Base-by-base conservation (phyloP, 2,797 vertebrate genomes). In the Australoheros facetus region DNA sequence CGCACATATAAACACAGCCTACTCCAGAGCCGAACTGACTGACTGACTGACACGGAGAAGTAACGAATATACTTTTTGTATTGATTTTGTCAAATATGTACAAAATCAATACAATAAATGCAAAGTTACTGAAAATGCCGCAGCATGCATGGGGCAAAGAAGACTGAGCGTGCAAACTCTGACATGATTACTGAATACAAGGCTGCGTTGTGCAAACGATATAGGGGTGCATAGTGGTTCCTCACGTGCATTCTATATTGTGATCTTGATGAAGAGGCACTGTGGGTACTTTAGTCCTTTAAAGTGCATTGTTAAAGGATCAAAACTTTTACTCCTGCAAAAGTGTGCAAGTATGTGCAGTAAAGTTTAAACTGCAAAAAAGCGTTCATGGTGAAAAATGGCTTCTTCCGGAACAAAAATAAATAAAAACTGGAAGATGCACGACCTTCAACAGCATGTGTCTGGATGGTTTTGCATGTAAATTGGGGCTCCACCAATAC, bases 1-100 rank as follows among this genome's bases (percentile, higher is more conserved):
- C 69, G 51, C 85, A 87, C 90, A 57, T 37, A 78, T 26, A 75
- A 54, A 81, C 71, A 81, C 59, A 60, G 37, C 14, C 64, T 69
- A 6, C 17, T 51, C 26, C 45, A 32, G 45, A 26, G 45, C 45
- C 51, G 26, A 30, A 30, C 45, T 66, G 21, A 45, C 60, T 69
- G 64, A 69, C 42, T 2, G 42, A 26, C 26, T 26, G 26, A 4
- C 45, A 69, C 45, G 26, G 11, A 17, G 11, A 19, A 76, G 26
- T 26, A 26, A 26, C 26, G 26, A 26, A 26, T 26, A 3, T 26
- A 26, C 26, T 26, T 26, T 26, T 26, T 26, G 3, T 3, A 26
- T 26, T 26, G 3, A 26, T 26, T 69, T n/a, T n/a, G 51, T 13
- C 26, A 32, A 4, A 13, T 69, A 12, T 30, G 7, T 8, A n/a